Percentiles rank a stretch among this genome's conserved stretches.
Evolutionary conservation across 2,113 vertebrate species (phyloP).

Genomic region (Alosa alosa): DNA sequence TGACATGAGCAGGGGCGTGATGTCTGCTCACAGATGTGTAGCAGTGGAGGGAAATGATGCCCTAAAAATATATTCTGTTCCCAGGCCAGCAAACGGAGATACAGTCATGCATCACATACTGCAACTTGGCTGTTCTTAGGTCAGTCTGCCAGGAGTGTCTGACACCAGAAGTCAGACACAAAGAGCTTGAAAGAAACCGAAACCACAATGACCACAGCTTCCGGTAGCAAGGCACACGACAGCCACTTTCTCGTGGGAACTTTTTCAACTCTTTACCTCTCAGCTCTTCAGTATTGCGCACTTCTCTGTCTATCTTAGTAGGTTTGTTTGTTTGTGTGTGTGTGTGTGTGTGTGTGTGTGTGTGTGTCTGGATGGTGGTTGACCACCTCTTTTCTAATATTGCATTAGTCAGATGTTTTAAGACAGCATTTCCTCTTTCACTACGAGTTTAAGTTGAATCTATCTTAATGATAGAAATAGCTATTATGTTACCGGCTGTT

Average conservation of each 20-base stretch:
- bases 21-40: not conserved
- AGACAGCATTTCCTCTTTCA: not conserved
- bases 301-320: conserved; percentile 24
- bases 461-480: not conserved
- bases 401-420: not conserved
- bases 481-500: too few relatives aligned
- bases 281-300: conserved; percentile 18
- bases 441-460: not conserved
- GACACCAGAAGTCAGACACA: conserved; percentile 21
- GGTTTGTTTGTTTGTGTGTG: not conserved
- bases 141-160: conserved; percentile 19
- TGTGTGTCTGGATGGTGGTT: not conserved
- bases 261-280: conserved; percentile 70
- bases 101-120: not conserved
- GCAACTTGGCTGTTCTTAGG: not conserved
- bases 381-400: not conserved
- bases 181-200: conserved; percentile 45
- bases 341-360: not conserved
- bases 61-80: not conserved
- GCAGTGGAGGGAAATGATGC: not conserved
- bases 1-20: conserved; percentile 30
- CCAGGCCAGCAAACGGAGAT: not conserved
- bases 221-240: conserved; percentile 71
- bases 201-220: conserved; percentile 77
- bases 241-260: conserved; percentile 83